Evolutionary conservation across 1,140 invertebrate genomes (phyloP).

Genomic region (Aplysia californica): DNA sequence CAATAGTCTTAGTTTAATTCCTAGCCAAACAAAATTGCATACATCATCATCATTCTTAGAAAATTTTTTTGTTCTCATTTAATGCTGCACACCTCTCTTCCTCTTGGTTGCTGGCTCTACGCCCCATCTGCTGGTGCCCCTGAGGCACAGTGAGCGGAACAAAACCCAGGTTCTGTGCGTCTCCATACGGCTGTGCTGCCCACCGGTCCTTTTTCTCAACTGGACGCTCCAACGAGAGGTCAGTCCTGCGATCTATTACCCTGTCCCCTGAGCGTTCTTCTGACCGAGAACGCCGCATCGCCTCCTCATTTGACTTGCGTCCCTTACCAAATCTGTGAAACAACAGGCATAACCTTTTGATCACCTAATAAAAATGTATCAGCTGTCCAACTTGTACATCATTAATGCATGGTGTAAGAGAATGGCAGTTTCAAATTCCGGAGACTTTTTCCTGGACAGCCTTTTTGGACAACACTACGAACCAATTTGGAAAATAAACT

Average conservation of each 20-base stretch:
- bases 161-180: slow-evolving; percentile 2
- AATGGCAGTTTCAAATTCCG: too few relatives aligned
- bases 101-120: slow-evolving; percentile 12
- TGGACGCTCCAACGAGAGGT: background rate
- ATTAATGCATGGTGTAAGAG: too few relatives aligned
- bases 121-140: slow-evolving; percentile 1
- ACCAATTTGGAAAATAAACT: too few relatives aligned
- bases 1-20: too few relatives aligned
- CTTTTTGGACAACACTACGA: too few relatives aligned
- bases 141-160: background rate
- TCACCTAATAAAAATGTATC: background rate
- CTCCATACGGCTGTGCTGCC: slow-evolving; percentile 14
- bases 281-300: slow-evolving; percentile 16
- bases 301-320: slow-evolving; percentile 43
- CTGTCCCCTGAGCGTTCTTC: slow-evolving; percentile 16
- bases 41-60: too few relatives aligned
- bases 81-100: slow-evolving; percentile 10
- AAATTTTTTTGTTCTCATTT: too few relatives aligned
- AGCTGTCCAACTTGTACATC: background rate
- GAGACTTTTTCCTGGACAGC: too few relatives aligned
- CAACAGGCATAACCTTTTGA: background rate
- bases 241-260: background rate
- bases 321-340: slow-evolving; percentile 42
- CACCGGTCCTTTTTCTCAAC: background rate
- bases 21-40: too few relatives aligned